Percentiles rank a stretch among this genome's conserved stretches.
phyloP scores from a whole-genome alignment of 2,888 invertebrate genomes.

The Creontiades dilutus region DNA sequence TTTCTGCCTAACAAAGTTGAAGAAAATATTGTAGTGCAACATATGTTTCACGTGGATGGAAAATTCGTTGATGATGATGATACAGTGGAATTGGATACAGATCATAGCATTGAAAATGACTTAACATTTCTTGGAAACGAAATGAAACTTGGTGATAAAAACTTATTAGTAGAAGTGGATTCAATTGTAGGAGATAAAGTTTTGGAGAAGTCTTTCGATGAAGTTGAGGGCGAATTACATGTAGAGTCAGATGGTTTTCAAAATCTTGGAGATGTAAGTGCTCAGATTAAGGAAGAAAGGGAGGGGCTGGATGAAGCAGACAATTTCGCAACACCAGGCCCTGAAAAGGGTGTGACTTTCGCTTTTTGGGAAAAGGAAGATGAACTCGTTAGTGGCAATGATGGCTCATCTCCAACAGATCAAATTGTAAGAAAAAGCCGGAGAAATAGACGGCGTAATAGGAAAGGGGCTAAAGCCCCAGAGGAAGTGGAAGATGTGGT shows the following conservation, averaged over 20 bases:
- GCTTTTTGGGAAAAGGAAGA: neutral
- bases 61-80: neutral
- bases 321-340: neutral
- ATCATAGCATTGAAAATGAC: neutral
- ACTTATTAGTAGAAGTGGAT: neutral
- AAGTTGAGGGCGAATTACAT: neutral
- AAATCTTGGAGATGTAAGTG: neutral
- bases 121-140: neutral
- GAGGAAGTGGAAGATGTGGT: neutral
- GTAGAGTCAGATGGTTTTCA: neutral
- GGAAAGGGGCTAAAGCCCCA: neutral
- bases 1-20: neutral
- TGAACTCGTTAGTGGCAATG: neutral
- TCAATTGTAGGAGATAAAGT: neutral
- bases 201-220: neutral
- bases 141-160: neutral
- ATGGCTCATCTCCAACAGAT: neutral
- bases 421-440: neutral
- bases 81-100: neutral
- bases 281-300: neutral
- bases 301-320: neutral
- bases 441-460: constrained; percentile 26
- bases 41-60: neutral
- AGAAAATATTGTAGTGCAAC: neutral
- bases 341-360: no score